Evolutionary conservation across 2,888 invertebrate genomes (phyloP).

Genomic region (Aquatica leii): DNA sequence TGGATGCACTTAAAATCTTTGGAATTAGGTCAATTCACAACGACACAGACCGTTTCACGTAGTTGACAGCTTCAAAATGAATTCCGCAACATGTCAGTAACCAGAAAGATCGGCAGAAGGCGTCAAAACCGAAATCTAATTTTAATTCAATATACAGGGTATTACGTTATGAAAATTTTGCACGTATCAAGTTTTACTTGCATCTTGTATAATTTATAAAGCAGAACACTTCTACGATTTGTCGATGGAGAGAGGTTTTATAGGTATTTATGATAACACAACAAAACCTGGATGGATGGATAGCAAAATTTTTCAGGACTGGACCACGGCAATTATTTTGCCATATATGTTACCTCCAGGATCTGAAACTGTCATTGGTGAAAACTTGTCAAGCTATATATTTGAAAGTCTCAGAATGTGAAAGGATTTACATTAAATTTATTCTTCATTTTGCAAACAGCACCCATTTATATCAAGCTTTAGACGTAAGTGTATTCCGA

Average conservation of each 20-base stretch:
- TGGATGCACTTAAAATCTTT: no score
- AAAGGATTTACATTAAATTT: not conserved
- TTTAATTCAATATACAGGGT: no score
- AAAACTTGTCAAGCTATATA: not conserved
- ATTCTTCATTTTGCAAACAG: not conserved
- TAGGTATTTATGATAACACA: not conserved
- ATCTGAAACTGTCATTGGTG: no score
- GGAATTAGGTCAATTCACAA: no score
- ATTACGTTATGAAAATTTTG: no score
- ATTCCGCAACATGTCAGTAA: no score
- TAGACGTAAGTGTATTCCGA: not conserved
- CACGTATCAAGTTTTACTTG: no score
- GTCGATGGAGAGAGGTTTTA: not conserved
- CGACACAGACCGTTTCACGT: no score
- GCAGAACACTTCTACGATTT: not conserved
- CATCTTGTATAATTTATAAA: no score
- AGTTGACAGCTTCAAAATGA: no score
- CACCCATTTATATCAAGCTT: not conserved
- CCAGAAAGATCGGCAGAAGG: no score
- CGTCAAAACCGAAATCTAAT: no score
- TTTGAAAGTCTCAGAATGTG: not conserved
- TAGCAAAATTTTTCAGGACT: not conserved
- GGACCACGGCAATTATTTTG: not conserved
- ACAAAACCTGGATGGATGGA: constrained; percentile 1
- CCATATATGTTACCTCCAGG: not conserved